Base-by-base conservation (phyloP, 2,888 invertebrate species). In the Stegana nigrithorax region DNA sequence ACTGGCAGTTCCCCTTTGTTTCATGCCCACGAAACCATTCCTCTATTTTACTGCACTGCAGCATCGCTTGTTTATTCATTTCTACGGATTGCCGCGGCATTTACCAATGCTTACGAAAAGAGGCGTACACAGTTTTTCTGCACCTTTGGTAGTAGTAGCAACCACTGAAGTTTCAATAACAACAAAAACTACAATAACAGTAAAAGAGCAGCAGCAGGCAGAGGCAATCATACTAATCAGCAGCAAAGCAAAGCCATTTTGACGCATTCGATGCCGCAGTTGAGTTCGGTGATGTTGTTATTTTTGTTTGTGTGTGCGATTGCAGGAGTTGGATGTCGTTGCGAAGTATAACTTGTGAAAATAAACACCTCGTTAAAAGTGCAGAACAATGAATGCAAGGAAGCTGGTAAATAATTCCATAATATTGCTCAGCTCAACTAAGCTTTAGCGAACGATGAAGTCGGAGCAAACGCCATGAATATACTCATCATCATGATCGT, bases 351-450 rank as follows among this genome's bases (percentile, higher is more conserved):
- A 80, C 78, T 80, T 81, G 80, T 81, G 80, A 80, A 80, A 80
- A 80, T 80, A 80, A 80, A 80, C 80, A 80, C 80, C 80, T 80
- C 80, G 80, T 81, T 80, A 80, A 80, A 76, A 78, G 75, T 75
- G 75, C 82, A 78, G 72, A 71, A 69, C 60, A 66, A 60, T 45
- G 62, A 57, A 56, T 62, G 26, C 53, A 42, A 19, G 57, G 21
- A 25, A 32, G 51, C 57, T 45, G 56, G 59, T 62, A 65, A 57
- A 65, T 57, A 60, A 62, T 51, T 53, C 55, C 57, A 60, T 55
- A 62, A 58, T 60, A 59, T 39, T 23, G 32, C 23, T n/a, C n/a
- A n/a, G n/a, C n/a, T n/a, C n/a, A n/a, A n/a, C n/a, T n/a, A n/a
- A n/a, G n/a, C n/a, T n/a, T n/a, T n/a, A n/a, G n/a, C n/a, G n/a